These are phyloP conservation scores for Molossus alvarezi DNA, from an alignment of 2,797 vertebrate genomes.

Conservation along the genomic window DNA sequence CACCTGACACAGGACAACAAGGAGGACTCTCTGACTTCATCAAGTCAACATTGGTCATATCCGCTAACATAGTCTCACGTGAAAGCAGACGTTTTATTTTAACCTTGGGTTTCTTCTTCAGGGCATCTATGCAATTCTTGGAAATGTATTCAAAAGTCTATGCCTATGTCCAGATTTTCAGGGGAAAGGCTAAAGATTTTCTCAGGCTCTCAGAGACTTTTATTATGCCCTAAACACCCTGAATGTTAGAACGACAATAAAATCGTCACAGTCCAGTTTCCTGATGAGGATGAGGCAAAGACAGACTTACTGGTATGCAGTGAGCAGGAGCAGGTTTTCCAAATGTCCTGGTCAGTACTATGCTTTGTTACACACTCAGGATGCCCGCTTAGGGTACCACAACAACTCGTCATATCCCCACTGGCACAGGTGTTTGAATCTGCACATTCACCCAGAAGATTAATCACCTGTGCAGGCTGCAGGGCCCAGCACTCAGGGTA, in stretches of 20 bases:
- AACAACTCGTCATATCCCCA: background rate
- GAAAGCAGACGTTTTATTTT: slow-evolving; percentile 5
- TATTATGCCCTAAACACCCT: background rate
- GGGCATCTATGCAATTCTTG: slow-evolving; percentile 15
- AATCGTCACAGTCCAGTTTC: slow-evolving; percentile 5
- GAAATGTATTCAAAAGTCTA: background rate
- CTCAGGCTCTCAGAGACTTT: background rate
- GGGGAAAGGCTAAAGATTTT: background rate
- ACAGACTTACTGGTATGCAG: background rate
- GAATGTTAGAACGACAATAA: background rate
- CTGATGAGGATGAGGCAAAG: background rate
- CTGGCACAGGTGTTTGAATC: background rate
- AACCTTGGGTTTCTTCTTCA: slow-evolving; percentile 38
- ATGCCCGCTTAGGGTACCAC: background rate
- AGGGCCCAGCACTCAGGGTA: background rate
- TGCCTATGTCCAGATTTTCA: background rate
- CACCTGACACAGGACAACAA: slow-evolving; percentile 29
- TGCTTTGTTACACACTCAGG: background rate
- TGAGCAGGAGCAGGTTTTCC: background rate
- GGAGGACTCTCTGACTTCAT: slow-evolving; percentile 46
- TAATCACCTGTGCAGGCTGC: too few species aligned
- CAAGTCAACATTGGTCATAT: slow-evolving; percentile 61
- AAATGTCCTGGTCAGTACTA: background rate
- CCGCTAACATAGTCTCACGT: background rate
- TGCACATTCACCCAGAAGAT: background rate